These are phyloP conservation scores for Meteorus cinctellus DNA, from an alignment of 2,888 invertebrate species.

Conservation along the genomic window DNA sequence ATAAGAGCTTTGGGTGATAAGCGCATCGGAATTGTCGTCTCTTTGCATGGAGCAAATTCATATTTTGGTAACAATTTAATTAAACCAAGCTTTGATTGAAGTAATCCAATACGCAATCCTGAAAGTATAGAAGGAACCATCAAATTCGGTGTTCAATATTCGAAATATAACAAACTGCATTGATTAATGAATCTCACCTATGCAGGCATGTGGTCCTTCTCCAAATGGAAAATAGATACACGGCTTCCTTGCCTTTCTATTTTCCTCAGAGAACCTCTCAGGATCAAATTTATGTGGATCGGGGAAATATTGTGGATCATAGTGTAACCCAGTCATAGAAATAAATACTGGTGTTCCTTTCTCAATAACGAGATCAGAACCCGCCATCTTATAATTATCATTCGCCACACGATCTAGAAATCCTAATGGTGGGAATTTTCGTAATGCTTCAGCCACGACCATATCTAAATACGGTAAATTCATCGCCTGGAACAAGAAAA, in stretches of 20 bases:
- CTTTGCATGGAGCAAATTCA: conserved; percentile 56
- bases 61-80: conserved; percentile 59
- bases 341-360: conserved; percentile 67
- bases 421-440: conserved; percentile 70
- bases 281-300: conserved; percentile 72
- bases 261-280: conserved; percentile 68
- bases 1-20: conserved; percentile 56
- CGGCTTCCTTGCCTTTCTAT: conserved; percentile 60
- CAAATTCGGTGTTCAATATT: too few relatives aligned
- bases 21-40: conserved; percentile 58
- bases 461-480: conserved; percentile 61
- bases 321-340: conserved; percentile 68
- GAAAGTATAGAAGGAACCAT: background rate
- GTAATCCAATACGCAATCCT: conserved; percentile 64
- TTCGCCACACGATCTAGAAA: conserved; percentile 60
- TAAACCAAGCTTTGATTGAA: conserved; percentile 63
- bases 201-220: conserved; percentile 67
- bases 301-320: conserved; percentile 68
- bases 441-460: conserved; percentile 68
- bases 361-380: conserved; percentile 59
- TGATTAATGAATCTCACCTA: conserved; percentile 59
- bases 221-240: conserved; percentile 68
- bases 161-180: too few relatives aligned
- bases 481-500: conserved; percentile 46
- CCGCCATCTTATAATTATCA: conserved; percentile 61